A percentile compares a stretch with the other conserved stretches of the same genome.
Evolutionary conservation across 1,140 invertebrate genomes (phyloP).

Genomic region (Drosophila lacertosa): DNA sequence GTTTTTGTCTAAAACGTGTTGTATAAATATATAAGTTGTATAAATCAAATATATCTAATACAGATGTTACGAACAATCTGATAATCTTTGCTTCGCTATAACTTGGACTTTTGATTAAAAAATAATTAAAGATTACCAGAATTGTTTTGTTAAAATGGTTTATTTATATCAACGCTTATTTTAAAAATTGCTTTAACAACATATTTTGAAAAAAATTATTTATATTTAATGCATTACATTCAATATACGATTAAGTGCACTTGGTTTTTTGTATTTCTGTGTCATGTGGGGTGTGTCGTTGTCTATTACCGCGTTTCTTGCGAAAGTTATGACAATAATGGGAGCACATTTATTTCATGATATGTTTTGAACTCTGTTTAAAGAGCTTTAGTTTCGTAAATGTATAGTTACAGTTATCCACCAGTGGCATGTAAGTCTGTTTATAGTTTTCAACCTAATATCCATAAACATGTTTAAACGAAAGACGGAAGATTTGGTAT

Average conservation of each 20-base stretch:
- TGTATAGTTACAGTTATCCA: conserved; percentile 58
- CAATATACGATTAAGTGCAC: conserved; percentile 65
- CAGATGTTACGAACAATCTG: no score
- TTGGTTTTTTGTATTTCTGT: conserved; percentile 57
- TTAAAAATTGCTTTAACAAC: conserved; percentile 75
- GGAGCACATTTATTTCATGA: conserved; percentile 25
- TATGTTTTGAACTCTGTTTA: conserved; percentile 13
- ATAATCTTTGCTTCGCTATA: no score
- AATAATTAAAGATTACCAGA: no score
- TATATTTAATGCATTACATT: conserved; percentile 49
- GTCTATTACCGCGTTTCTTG: conserved; percentile 47
- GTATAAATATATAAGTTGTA: no score
- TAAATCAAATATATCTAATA: no score
- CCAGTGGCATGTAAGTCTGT: conserved; percentile 73
- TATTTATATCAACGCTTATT: conserved; percentile 81
- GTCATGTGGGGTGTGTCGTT: conserved; percentile 33
- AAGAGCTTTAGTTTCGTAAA: conserved; percentile 6
- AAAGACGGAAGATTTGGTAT: conserved; percentile 60
- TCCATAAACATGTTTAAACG: conserved; percentile 19
- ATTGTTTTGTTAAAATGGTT: conserved; percentile 69
- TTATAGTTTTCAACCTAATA: conserved; percentile 23
- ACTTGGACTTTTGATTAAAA: no score
- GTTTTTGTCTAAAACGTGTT: no score
- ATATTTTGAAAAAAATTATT: conserved; percentile 68
- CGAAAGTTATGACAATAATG: conserved; percentile 50